Evolutionary conservation across 35 echinoderm and acorn worm genomes (phyloP).

Genomic region (Apostichopus californicus): DNA sequence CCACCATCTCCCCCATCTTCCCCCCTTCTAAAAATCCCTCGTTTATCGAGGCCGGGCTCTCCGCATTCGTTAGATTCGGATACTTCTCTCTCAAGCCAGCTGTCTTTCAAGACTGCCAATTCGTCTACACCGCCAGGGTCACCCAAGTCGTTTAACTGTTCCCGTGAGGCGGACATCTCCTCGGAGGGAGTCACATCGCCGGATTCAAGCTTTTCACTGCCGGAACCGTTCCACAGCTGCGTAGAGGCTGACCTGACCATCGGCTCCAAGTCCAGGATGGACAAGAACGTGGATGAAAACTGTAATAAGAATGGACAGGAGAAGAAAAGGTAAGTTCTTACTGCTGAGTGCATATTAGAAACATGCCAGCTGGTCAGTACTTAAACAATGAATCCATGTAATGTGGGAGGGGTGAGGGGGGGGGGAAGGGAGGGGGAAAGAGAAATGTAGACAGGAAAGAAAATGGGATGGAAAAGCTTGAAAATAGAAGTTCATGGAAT

Average conservation of each 20-base stretch:
- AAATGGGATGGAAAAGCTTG: too few species aligned
- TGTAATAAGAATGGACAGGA: background rate
- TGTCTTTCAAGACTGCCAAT: slow-evolving; percentile 5
- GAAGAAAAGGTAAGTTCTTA: slow-evolving; percentile 1
- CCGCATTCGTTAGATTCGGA: slow-evolving; percentile 19
- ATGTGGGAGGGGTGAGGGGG: background rate
- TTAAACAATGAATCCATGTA: too few species aligned
- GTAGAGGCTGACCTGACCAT: background rate
- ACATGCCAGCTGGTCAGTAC: background rate
- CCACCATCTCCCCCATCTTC: background rate
- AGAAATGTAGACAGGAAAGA: too few species aligned
- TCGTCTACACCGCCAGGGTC: slow-evolving; percentile 9
- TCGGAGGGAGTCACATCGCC: slow-evolving; percentile 6
- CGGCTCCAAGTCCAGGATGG: background rate
- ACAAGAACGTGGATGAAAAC: slow-evolving; percentile 8
- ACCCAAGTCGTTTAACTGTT: slow-evolving; percentile 4
- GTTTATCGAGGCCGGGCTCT: background rate
- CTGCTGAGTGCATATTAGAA: background rate
- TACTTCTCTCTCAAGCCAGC: background rate
- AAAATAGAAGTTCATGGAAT: too few species aligned
- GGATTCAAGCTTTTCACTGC: slow-evolving; percentile 5
- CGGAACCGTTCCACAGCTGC: background rate
- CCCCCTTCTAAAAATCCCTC: slow-evolving; percentile 20
- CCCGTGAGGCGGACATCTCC: slow-evolving; percentile 23
- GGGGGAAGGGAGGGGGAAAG: background rate